Evolutionary conservation across 53 echinoderm and acorn worm genomes (phyloP).

Genomic region (Crossaster papposus): DNA sequence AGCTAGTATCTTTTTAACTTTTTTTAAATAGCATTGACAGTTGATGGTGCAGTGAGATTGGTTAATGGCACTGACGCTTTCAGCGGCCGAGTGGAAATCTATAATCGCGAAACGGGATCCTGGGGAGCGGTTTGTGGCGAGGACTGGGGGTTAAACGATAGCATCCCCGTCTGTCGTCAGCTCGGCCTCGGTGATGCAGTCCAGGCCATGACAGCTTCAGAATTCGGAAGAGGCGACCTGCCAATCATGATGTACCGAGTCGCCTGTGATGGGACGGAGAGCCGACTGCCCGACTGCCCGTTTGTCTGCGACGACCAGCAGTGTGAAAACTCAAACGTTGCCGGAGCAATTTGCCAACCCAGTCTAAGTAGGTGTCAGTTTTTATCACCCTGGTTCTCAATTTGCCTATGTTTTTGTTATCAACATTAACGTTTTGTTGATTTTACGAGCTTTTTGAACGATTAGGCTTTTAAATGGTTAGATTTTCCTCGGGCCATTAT

Average conservation of each 20-base stretch:
- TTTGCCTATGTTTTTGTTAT: no score
- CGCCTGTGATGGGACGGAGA: constrained; percentile 20
- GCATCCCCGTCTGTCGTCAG: constrained; percentile 12
- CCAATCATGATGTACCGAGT: constrained; percentile 10
- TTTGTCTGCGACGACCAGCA: constrained; percentile 17
- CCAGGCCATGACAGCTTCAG: not conserved
- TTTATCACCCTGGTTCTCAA: no score
- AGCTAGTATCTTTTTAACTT: no score
- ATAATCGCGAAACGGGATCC: not conserved
- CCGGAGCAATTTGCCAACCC: constrained; percentile 1
- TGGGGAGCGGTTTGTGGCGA: constrained; percentile 30
- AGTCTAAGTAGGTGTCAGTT: not conserved
- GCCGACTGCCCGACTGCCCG: constrained; percentile 15
- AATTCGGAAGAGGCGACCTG: not conserved
- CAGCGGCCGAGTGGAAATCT: constrained; percentile 23
- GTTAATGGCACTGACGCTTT: not conserved
- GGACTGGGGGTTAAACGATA: constrained; percentile 7
- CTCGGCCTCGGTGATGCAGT: not conserved
- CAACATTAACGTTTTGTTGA: no score
- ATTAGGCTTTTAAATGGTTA: no score
- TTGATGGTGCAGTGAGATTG: constrained; percentile 11
- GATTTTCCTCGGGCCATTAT: no score
- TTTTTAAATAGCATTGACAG: no score
- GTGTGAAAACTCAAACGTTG: not conserved
- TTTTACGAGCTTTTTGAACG: no score